These are phyloP conservation scores for Halcyon badia DNA, from an alignment of 2,797 vertebrate genomes.

Conservation along the genomic window DNA sequence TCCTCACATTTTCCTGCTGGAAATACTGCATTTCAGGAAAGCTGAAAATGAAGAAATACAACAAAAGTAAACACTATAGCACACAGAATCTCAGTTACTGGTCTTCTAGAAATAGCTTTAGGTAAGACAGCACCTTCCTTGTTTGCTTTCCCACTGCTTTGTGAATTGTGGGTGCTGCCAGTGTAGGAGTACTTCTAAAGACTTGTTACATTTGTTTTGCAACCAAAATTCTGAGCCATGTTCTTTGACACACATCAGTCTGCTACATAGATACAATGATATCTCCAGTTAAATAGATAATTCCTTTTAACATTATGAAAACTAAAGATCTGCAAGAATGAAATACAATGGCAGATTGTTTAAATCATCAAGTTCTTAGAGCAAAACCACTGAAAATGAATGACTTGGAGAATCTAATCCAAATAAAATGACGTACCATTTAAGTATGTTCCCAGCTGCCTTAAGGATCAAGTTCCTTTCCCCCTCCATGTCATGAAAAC, in stretches of 20 bases:
- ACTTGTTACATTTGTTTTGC: neutral
- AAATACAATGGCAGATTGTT: conserved; percentile 35
- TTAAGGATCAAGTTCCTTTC: neutral
- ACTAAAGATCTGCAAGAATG: conserved; percentile 42
- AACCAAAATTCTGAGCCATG: neutral
- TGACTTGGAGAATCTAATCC: neutral
- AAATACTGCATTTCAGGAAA: conserved; percentile 99
- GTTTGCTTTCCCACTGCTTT: neutral
- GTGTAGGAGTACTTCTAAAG: neutral
- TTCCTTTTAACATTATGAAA: conserved; percentile 23
- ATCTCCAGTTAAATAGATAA: conserved; percentile 29
- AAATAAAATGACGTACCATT: neutral
- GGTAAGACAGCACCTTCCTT: neutral
- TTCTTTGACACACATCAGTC: neutral
- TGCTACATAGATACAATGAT: neutral
- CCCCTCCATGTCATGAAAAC: neutral
- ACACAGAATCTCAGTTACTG: conserved; percentile 22
- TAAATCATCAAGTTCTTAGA: conserved; percentile 17
- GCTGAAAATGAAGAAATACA: conserved; percentile 78
- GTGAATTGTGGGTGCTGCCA: neutral
- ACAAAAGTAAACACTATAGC: neutral
- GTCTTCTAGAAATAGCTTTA: neutral
- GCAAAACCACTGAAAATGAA: conserved; percentile 2
- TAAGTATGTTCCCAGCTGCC: neutral
- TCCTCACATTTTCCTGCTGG: conserved; percentile 94